Percentiles rank a stretch among this genome's conserved stretches.
phyloP scores from a whole-genome alignment of 1,140 invertebrate species.

The Neuroterus valhalla region DNA sequence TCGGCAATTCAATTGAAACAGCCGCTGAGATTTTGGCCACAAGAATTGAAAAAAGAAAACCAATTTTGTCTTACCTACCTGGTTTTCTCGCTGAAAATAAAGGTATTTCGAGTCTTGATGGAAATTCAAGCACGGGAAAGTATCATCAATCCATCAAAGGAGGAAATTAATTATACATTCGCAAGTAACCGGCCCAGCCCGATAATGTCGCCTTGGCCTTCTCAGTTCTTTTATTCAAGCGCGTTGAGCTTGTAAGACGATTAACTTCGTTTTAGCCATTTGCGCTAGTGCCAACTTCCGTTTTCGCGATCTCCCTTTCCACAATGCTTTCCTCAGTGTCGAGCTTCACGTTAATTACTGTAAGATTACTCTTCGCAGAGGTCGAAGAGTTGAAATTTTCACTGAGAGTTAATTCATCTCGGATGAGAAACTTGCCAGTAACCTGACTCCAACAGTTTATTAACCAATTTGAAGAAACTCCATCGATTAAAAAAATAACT shows the following conservation, averaged over 20 bases:
- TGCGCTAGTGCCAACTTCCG: slow-evolving; percentile 49
- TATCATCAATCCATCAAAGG: slow-evolving; percentile 61
- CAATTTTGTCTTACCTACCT: background rate
- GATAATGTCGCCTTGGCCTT: slow-evolving; percentile 51
- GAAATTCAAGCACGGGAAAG: slow-evolving; percentile 34
- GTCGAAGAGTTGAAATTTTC: background rate
- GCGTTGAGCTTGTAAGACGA: slow-evolving; percentile 44
- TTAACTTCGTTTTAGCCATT: slow-evolving; percentile 55
- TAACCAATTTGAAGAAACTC: slow-evolving; percentile 35
- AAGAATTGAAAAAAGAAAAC: slow-evolving; percentile 7
- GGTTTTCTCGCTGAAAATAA: background rate
- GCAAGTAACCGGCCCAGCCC: slow-evolving; percentile 34
- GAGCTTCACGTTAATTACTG: slow-evolving; percentile 33
- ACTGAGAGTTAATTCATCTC: slow-evolving; percentile 24
- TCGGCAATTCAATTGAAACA: slow-evolving; percentile 3
- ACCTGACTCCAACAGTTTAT: slow-evolving; percentile 34
- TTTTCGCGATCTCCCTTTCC: slow-evolving; percentile 50
- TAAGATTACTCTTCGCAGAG: slow-evolving; percentile 20
- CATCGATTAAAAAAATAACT: slow-evolving; percentile 33
- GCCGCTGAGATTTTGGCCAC: background rate
- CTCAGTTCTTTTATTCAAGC: slow-evolving; percentile 44
- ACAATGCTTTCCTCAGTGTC: slow-evolving; percentile 30
- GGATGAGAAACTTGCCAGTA: slow-evolving; percentile 35
- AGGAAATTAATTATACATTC: slow-evolving; percentile 64
- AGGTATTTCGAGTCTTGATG: background rate